Percentiles rank a stretch among this genome's conserved stretches.
Conservation (phyloP, 1,140 invertebrate genomes). For the Grapholita molesta region DNA sequence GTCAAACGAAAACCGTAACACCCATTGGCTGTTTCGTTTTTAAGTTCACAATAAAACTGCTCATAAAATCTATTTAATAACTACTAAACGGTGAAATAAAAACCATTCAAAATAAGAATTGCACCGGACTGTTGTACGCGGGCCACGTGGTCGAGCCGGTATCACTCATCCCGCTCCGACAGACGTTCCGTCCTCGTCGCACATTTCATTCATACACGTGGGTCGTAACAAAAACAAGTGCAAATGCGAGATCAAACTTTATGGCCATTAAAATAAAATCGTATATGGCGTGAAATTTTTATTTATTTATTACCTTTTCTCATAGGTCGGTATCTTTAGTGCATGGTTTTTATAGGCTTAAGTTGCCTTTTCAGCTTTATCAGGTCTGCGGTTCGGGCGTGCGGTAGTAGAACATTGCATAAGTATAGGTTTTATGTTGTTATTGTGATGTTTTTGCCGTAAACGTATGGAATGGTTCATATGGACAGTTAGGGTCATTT, state of each 20-base stretch:
- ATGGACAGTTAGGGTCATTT: constrained; percentile 67
- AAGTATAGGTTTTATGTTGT: constrained; percentile 76
- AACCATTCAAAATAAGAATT: constrained; percentile 44
- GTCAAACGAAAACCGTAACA: background rate
- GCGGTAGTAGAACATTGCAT: constrained; percentile 75
- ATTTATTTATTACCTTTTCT: constrained; percentile 71
- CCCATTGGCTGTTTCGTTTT: constrained; percentile 3
- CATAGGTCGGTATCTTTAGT: constrained; percentile 66
- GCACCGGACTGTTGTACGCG: constrained; percentile 56
- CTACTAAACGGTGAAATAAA: constrained; percentile 13
- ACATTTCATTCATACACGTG: constrained; percentile 65
- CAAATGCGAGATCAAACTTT: constrained; percentile 72
- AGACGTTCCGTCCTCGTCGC: constrained; percentile 42
- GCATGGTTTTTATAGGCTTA: constrained; percentile 77
- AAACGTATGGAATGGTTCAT: constrained; percentile 70
- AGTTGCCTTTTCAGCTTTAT: constrained; percentile 77
- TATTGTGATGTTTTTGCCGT: constrained; percentile 73
- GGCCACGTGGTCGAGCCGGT: constrained; percentile 67
- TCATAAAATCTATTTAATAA: constrained; percentile 14
- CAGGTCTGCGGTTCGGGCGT: constrained; percentile 71
- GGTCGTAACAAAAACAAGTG: constrained; percentile 64
- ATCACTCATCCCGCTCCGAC: constrained; percentile 45
- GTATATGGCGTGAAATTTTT: constrained; percentile 69
- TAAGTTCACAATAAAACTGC: constrained; percentile 6
- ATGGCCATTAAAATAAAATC: constrained; percentile 65